Conservation (phyloP, 2,888 invertebrate species). For the Minunthozetes semirufus region DNA sequence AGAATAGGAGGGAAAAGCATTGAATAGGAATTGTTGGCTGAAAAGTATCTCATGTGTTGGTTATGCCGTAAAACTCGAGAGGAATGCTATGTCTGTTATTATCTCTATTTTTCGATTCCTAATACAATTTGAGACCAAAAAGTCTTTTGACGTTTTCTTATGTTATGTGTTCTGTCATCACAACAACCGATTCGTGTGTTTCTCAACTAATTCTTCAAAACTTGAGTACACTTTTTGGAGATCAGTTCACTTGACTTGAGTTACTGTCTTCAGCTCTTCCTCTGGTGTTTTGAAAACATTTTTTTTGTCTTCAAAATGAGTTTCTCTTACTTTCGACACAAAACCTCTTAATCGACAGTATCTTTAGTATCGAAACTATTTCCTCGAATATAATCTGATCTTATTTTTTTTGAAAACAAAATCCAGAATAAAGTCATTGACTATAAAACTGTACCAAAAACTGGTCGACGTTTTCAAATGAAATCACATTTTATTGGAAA, state of each 20-base stretch:
- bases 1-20: too few relatives aligned
- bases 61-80: background rate
- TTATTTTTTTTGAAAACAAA: background rate
- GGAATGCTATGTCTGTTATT: background rate
- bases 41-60: too few relatives aligned
- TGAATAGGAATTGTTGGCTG: too few relatives aligned
- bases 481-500: background rate
- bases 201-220: background rate
- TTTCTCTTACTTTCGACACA: background rate
- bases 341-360: background rate
- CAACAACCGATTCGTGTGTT: conserved; percentile 12
- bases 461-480: background rate
- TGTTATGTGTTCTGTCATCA: conserved; percentile 6
- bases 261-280: background rate
- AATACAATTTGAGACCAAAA: background rate
- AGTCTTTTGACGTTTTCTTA: background rate
- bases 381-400: too few relatives aligned
- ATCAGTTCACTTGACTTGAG: background rate
- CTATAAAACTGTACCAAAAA: too few relatives aligned
- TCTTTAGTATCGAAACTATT: too few relatives aligned
- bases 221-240: background rate
- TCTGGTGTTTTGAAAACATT: conserved; percentile 1
- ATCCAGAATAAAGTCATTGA: background rate
- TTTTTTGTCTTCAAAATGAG: background rate
- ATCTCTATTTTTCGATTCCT: background rate